These are phyloP conservation scores for Acyrthosiphon pisum DNA, from an alignment of 1,140 invertebrate genomes.

Conservation along the genomic window DNA sequence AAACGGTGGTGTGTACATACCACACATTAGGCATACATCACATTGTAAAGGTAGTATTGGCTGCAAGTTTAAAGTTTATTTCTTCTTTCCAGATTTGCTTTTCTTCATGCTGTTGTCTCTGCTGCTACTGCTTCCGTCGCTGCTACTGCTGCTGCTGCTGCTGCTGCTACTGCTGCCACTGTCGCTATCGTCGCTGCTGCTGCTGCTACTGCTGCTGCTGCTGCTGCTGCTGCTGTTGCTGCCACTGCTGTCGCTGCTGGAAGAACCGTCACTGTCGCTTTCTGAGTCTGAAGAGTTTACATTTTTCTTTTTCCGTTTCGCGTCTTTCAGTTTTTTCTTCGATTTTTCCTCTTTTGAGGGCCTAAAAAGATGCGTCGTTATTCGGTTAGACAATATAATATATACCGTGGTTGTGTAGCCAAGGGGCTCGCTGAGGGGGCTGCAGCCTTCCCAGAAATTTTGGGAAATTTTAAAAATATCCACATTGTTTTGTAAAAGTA, in stretches of 20 bases:
- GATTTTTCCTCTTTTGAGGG: neutral
- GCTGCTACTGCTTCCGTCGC: too few species aligned
- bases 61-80: neutral
- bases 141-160: neutral
- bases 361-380: neutral
- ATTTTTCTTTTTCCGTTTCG: constrained; percentile 27
- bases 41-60: neutral
- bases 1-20: neutral
- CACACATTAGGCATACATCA: neutral
- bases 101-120: neutral
- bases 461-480: neutral
- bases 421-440: neutral
- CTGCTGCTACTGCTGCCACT: constrained; percentile 29
- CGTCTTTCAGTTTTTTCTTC: neutral
- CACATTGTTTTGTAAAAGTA: neutral
- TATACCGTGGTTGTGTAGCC: neutral
- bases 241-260: constrained; percentile 42
- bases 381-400: neutral
- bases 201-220: constrained; percentile 7
- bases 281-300: neutral
- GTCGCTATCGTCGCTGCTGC: neutral
- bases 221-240: constrained; percentile 24
- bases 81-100: neutral
- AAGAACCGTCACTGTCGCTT: constrained; percentile 26
- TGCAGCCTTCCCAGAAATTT: neutral